Base-by-base conservation (phyloP, 2,113 vertebrate species). In the Charina bottae region DNA sequence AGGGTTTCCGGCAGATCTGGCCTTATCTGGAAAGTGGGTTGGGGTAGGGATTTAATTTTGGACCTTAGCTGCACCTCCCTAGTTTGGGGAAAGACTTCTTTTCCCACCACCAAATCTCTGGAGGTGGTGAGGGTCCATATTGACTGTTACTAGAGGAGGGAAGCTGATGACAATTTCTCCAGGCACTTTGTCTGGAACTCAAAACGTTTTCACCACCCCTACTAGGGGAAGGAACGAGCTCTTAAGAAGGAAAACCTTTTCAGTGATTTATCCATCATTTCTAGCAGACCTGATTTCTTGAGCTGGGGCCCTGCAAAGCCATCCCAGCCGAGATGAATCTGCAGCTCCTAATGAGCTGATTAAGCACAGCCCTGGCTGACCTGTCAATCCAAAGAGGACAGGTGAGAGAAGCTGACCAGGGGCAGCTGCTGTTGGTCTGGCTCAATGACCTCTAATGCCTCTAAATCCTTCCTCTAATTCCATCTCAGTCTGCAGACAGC, bases 311-410 rank as follows among this genome's bases (percentile, higher is more conserved):
- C 19, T 6, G 24, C 46, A 83, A 26, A 0, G 0, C 6, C 42
- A 89, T n/a, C 59, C 21, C 83, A 89, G 46, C 26, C 59, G 88
- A 90, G 60, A 54, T 84, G 92, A 56, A 64, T 23, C 0, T 1
- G 83, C 17, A 12, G 9, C 62, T 91, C 53, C 23, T 90, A 93
- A 93, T 83, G 78, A 42, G 26, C 68, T 93, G 72, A 93, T 94
- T 56, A 23, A 95, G 93, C 91, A 91, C 87, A 56, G 62, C 12
- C 12, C 37, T 2, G 72, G 60, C 42, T 92, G 89, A 90, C 87
- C 7, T 1, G 23, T 89, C 89, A 89, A 91, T 92, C 94, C 62
- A 54, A 94, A 56, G 53, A 88, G n/a, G 23, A 46, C 92, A 5
- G 1, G 93, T n/a, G 83, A 8, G 64, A 49, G 49, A 49, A 5